phyloP scores from a whole-genome alignment of 2,888 invertebrate genomes.

The Melinaea menophilus region DNA sequence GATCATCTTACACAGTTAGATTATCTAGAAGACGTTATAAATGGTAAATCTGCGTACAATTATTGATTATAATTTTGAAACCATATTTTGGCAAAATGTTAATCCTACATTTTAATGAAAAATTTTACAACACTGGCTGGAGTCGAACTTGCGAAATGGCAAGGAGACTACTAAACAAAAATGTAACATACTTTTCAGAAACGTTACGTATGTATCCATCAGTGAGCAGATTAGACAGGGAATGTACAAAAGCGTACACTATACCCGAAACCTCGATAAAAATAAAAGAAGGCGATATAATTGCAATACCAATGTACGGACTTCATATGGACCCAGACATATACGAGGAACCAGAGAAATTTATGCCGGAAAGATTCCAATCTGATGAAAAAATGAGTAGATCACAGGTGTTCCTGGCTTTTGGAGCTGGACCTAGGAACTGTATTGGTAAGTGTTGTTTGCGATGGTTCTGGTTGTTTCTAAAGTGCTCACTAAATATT shows the following conservation, averaged over 20 bases:
- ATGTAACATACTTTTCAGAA: slow-evolving; percentile 61
- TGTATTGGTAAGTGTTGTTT: slow-evolving; percentile 61
- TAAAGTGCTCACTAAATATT: no score
- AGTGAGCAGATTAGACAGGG: slow-evolving; percentile 70
- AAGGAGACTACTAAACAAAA: slow-evolving; percentile 44
- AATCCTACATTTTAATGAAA: not conserved
- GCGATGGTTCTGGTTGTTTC: no score
- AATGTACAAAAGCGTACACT: slow-evolving; percentile 74
- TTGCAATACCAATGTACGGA: slow-evolving; percentile 69
- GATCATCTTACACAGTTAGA: slow-evolving; percentile 55
- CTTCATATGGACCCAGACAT: slow-evolving; percentile 76
- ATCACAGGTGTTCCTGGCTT: slow-evolving; percentile 72
- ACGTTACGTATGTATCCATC: slow-evolving; percentile 79
- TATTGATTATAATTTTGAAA: not conserved
- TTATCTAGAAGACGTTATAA: slow-evolving; percentile 62
- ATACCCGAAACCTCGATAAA: slow-evolving; percentile 66
- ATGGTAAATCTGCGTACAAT: slow-evolving; percentile 41
- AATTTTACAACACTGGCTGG: no score
- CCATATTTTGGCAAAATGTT: slow-evolving; percentile 1
- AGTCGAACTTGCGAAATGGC: no score
- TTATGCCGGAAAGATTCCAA: slow-evolving; percentile 76
- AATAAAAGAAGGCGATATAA: slow-evolving; percentile 63
- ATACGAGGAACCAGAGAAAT: slow-evolving; percentile 75
- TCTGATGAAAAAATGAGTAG: slow-evolving; percentile 67
- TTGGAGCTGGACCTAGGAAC: slow-evolving; percentile 74